Conservation (phyloP, 2,113 vertebrate genomes). For the Gambusia affinis region DNA sequence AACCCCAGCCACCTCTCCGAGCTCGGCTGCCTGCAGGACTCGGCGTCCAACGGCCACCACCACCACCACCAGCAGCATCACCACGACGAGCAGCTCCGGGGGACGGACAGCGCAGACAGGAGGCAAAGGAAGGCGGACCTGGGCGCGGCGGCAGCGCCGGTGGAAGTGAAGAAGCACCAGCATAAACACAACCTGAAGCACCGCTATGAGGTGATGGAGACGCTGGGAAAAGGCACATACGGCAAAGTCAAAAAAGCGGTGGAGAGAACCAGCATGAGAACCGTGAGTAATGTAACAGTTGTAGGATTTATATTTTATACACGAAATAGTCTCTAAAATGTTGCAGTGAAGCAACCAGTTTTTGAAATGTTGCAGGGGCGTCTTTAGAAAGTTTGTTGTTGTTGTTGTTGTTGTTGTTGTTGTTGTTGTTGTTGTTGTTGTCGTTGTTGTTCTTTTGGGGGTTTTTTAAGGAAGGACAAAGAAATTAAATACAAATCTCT, state of each 20-base stretch:
- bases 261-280: conserved; percentile 75
- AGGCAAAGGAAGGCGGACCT: conserved; percentile 7
- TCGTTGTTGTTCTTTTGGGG: too few relatives aligned
- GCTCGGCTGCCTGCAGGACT: conserved; percentile 62
- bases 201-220: conserved; percentile 83
- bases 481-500: too few relatives aligned
- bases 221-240: conserved; percentile 82
- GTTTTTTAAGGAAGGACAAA: too few relatives aligned
- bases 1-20: conserved; percentile 57
- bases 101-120: conserved; percentile 19
- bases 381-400: too few relatives aligned
- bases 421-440: too few relatives aligned
- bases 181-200: conserved; percentile 85
- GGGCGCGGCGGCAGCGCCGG: conserved; percentile 14
- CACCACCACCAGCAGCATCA: conserved; percentile 34
- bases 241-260: conserved; percentile 84
- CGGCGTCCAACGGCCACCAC: conserved; percentile 41
- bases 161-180: conserved; percentile 81
- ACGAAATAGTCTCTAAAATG: neutral
- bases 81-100: conserved; percentile 21
- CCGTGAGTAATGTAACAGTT: conserved; percentile 65
- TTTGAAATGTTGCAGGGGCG: too few relatives aligned
- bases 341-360: neutral
- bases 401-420: too few relatives aligned
- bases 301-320: too few relatives aligned